These are phyloP conservation scores for Acanthurus lineatus DNA, from an alignment of 2,797 vertebrate species.

Conservation along the genomic window DNA sequence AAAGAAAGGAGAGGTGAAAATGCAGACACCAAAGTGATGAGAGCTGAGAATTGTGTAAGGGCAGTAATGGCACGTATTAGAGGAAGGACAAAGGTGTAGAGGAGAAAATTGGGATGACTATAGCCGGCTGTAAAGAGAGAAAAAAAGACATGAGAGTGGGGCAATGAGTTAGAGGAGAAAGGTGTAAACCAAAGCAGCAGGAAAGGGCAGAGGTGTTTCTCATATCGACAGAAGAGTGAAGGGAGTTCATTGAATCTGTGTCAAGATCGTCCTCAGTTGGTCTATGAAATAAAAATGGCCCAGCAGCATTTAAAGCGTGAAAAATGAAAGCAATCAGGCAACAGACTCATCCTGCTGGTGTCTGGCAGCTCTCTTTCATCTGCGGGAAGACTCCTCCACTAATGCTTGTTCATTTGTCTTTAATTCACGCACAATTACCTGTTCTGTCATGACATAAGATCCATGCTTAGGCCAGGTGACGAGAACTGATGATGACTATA, in stretches of 20 bases:
- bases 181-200: constrained; percentile 18
- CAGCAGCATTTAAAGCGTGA: neutral
- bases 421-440: no score
- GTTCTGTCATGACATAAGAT: no score
- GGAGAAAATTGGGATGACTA: constrained; percentile 37
- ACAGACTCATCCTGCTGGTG: neutral
- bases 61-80: constrained; percentile 49
- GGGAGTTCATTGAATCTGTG: constrained; percentile 10
- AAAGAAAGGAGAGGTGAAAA: constrained; percentile 22
- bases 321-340: neutral
- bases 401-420: neutral
- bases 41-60: constrained; percentile 27
- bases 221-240: constrained; percentile 27
- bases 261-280: constrained; percentile 7
- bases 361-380: neutral
- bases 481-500: constrained; percentile 4
- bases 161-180: constrained; percentile 8
- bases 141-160: constrained; percentile 5
- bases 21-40: constrained; percentile 16
- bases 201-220: constrained; percentile 18
- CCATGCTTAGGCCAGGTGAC: neutral
- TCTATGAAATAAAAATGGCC: constrained; percentile 18
- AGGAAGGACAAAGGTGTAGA: constrained; percentile 32
- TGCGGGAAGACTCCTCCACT: neutral
- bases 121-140: constrained; percentile 14